Conservation (phyloP, 2,888 invertebrate species). For the Ferdinandea cuprea region DNA sequence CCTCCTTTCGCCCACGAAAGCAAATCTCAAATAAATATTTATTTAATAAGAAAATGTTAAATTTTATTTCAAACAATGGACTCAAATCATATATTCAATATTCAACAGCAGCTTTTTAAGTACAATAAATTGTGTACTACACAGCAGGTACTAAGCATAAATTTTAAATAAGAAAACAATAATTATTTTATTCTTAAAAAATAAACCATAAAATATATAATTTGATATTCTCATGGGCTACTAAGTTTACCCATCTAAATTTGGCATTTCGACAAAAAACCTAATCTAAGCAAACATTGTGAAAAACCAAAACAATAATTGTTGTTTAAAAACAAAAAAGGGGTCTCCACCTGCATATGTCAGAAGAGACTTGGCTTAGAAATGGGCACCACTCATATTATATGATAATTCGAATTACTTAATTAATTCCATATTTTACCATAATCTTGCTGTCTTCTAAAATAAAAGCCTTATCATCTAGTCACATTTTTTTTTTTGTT, state of each 20-base stretch:
- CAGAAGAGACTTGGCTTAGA: slow-evolving; percentile 1
- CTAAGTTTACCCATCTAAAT: background rate
- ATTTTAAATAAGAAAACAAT: background rate
- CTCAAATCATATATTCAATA: slow-evolving; percentile 41
- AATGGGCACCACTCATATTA: slow-evolving; percentile 35
- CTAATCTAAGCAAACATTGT: slow-evolving; percentile 16
- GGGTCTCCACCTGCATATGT: background rate
- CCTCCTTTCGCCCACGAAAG: no score
- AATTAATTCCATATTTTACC: slow-evolving; percentile 41
- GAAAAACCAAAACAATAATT: background rate
- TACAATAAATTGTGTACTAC: slow-evolving; percentile 62
- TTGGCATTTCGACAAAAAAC: slow-evolving; percentile 9
- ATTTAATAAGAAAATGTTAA: slow-evolving; percentile 38
- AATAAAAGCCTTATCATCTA: slow-evolving; percentile 68
- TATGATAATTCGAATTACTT: slow-evolving; percentile 12
- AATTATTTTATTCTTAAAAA: background rate
- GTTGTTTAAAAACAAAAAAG: slow-evolving; percentile 15
- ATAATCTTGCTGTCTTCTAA: slow-evolving; percentile 46
- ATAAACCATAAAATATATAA: slow-evolving; percentile 33
- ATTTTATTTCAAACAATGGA: slow-evolving; percentile 41
- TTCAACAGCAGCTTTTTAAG: slow-evolving; percentile 55
- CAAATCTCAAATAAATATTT: slow-evolving; percentile 8
- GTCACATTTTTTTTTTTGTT: slow-evolving; percentile 52
- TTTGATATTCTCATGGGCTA: background rate
- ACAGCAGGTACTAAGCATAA: slow-evolving; percentile 71